phyloP scores from a whole-genome alignment of 2,888 invertebrate genomes.

The Muscina levida region DNA sequence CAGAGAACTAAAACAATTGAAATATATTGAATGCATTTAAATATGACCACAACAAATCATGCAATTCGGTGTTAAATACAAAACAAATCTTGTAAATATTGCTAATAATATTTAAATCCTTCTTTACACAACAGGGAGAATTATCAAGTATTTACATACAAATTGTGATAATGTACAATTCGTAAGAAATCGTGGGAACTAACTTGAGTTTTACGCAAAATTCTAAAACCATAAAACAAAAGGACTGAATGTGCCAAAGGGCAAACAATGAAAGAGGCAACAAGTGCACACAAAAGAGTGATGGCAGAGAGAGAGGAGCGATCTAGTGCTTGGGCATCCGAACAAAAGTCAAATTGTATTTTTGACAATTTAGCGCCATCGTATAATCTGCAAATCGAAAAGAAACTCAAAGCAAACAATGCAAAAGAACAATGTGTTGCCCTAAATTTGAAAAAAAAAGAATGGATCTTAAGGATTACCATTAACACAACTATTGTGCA shows the following conservation, averaged over 20 bases:
- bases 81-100: neutral
- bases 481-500: conserved; percentile 72
- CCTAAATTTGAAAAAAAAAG: no score
- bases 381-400: conserved; percentile 73
- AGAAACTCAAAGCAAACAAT: conserved; percentile 12
- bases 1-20: conserved; percentile 39
- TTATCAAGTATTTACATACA: conserved; percentile 39
- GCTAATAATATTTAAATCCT: conserved; percentile 46
- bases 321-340: conserved; percentile 63
- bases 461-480: conserved; percentile 69
- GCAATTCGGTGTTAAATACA: conserved; percentile 36
- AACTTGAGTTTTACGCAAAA: neutral
- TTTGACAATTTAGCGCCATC: conserved; percentile 76
- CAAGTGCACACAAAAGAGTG: conserved; percentile 57
- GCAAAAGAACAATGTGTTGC: conserved; percentile 4
- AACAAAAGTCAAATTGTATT: conserved; percentile 64
- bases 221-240: no score
- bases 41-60: conserved; percentile 40
- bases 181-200: conserved; percentile 23
- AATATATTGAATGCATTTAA: conserved; percentile 38
- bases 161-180: conserved; percentile 35
- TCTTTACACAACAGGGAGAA: conserved; percentile 33
- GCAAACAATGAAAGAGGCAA: conserved; percentile 50
- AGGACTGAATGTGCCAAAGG: conserved; percentile 51
- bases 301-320: conserved; percentile 30